These are phyloP conservation scores for Sinocyclocheilus anshuiensis DNA, from an alignment of 2,113 vertebrate genomes.

Conservation along the genomic window DNA sequence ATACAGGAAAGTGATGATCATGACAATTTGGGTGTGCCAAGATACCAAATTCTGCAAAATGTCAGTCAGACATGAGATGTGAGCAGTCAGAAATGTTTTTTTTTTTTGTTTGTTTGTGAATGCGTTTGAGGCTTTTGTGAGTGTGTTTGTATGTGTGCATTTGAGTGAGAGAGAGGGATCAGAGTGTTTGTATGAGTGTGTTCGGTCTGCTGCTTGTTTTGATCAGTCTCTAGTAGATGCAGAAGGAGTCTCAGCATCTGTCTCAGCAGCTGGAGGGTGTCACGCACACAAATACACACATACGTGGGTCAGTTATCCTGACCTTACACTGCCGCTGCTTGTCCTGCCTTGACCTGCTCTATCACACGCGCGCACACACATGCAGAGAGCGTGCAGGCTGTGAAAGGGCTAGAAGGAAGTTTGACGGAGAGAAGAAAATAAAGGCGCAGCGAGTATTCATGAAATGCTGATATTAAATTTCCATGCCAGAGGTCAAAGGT, in stretches of 20 bases:
- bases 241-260: slow-evolving; percentile 47
- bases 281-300: slow-evolving; percentile 23
- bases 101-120: background rate
- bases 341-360: slow-evolving; percentile 36
- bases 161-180: background rate
- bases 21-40: background rate
- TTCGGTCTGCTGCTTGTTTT: slow-evolving; percentile 65
- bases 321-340: slow-evolving; percentile 38
- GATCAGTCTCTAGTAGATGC: background rate
- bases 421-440: slow-evolving; percentile 16
- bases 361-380: background rate
- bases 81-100: background rate
- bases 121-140: background rate
- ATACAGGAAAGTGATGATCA: background rate
- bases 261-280: slow-evolving; percentile 38
- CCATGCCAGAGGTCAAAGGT: background rate
- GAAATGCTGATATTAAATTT: slow-evolving; percentile 26
- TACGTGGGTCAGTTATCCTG: slow-evolving; percentile 23
- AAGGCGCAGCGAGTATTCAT: slow-evolving; percentile 48
- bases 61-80: background rate
- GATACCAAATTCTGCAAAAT: background rate
- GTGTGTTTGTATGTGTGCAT: slow-evolving; percentile 19
- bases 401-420: background rate
- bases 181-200: slow-evolving; percentile 7
- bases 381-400: background rate